Percentiles rank a stretch among this genome's conserved stretches.
Conservation (phyloP, 2,113 vertebrate genomes). For the Xyliphius kryptos region DNA sequence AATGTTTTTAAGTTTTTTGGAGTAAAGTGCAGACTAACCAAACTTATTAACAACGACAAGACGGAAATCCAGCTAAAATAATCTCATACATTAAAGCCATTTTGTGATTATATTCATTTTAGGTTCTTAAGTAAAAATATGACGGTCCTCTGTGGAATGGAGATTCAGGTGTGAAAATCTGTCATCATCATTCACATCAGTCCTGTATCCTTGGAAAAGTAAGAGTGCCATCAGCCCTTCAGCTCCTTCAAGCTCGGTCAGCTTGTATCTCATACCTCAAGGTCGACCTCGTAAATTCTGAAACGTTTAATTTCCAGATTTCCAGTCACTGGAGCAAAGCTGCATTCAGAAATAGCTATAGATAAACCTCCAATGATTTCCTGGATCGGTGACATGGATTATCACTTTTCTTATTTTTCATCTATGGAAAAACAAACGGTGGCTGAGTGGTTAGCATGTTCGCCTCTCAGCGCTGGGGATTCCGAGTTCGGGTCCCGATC, state of each 20-base stretch:
- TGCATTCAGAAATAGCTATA: conserved; percentile 43
- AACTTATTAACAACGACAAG: too few species aligned
- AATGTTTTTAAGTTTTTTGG: too few species aligned
- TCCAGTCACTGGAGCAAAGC: conserved; percentile 36
- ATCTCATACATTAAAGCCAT: neutral
- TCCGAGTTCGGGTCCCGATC: too few species aligned
- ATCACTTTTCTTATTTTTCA: too few species aligned
- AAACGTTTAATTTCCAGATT: conserved; percentile 43
- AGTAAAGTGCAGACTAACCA: too few species aligned
- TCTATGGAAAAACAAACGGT: too few species aligned
- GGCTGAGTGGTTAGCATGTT: too few species aligned
- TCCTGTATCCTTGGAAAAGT: conserved; percentile 23
- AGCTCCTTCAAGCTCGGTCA: conserved; percentile 39
- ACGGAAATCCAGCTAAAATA: too few species aligned
- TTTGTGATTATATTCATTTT: neutral
- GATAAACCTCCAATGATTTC: conserved; percentile 53
- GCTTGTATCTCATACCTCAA: conserved; percentile 13
- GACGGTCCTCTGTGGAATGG: too few species aligned
- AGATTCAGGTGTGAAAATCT: neutral
- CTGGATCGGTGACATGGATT: too few species aligned
- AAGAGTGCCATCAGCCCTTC: conserved; percentile 14
- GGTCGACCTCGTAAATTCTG: conserved; percentile 49
- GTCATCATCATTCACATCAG: neutral
- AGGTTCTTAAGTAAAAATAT: neutral
- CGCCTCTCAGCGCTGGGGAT: too few species aligned